Evolutionary conservation across 64 coral and sea anemone genomes (phyloP).

Genomic region (Pocillopora damicornis): DNA sequence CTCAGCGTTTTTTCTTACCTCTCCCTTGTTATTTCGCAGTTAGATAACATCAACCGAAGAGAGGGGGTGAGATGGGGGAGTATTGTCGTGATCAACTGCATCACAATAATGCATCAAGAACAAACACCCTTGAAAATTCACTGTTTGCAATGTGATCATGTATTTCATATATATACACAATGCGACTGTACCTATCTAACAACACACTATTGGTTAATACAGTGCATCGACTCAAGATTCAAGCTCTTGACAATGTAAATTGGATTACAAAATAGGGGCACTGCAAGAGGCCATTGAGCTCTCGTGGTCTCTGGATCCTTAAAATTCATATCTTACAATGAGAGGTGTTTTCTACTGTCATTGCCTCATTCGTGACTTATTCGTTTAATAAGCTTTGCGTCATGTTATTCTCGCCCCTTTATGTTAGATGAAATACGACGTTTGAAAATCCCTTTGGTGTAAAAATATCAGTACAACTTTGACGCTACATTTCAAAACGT

Average conservation of each 20-base stretch:
- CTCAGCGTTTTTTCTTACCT: too few species aligned
- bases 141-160: not conserved
- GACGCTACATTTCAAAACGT: not conserved
- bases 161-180: conserved; percentile 30
- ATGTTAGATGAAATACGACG: too few species aligned
- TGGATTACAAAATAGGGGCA: not conserved
- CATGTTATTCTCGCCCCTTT: not conserved
- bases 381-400: not conserved
- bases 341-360: not conserved
- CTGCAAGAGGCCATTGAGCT: not conserved
- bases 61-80: not conserved
- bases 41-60: too few species aligned
- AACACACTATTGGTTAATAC: not conserved
- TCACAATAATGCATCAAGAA: not conserved
- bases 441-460: not conserved
- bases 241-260: not conserved
- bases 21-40: too few species aligned
- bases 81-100: not conserved
- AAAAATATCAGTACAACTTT: not conserved
- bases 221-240: not conserved
- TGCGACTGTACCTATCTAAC: not conserved
- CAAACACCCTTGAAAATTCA: not conserved
- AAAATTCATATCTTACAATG: not conserved
- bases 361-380: not conserved
- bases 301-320: too few species aligned